Evolutionary conservation across 92 coral and sea anemone genomes (phyloP).

Genomic region (Parazoanthus swiftii): DNA sequence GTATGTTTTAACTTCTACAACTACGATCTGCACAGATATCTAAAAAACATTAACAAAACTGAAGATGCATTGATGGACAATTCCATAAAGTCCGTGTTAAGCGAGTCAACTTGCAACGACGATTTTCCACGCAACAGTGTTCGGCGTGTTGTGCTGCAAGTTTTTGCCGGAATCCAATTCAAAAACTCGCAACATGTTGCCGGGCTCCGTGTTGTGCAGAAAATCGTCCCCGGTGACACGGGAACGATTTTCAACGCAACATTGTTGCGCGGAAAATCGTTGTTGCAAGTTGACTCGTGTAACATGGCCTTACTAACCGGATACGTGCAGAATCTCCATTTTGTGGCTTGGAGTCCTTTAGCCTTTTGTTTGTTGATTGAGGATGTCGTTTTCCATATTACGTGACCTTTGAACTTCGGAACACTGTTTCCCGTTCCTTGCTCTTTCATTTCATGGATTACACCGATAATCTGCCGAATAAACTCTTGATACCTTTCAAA

Average conservation of each 20-base stretch:
- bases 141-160: too few relatives aligned
- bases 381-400: slow-evolving; percentile 31
- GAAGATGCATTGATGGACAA: background rate
- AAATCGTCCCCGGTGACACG: too few relatives aligned
- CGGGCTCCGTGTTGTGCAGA: too few relatives aligned
- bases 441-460: slow-evolving; percentile 7
- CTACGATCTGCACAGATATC: background rate
- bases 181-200: too few relatives aligned
- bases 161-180: too few relatives aligned
- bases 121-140: too few relatives aligned
- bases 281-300: too few relatives aligned
- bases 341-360: slow-evolving; percentile 54
- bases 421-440: background rate
- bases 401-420: slow-evolving; percentile 38
- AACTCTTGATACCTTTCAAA: slow-evolving; percentile 33
- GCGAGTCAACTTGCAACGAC: too few relatives aligned
- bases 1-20: background rate
- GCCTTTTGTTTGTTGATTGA: slow-evolving; percentile 40
- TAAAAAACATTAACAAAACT: background rate
- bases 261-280: too few relatives aligned
- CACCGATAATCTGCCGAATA: slow-evolving; percentile 23
- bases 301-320: slow-evolving; percentile 35
- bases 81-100: too few relatives aligned
- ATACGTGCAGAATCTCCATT: slow-evolving; percentile 64
- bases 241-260: too few relatives aligned